Conservation (phyloP, 1,140 invertebrate species). For the Drosophila truncata region DNA sequence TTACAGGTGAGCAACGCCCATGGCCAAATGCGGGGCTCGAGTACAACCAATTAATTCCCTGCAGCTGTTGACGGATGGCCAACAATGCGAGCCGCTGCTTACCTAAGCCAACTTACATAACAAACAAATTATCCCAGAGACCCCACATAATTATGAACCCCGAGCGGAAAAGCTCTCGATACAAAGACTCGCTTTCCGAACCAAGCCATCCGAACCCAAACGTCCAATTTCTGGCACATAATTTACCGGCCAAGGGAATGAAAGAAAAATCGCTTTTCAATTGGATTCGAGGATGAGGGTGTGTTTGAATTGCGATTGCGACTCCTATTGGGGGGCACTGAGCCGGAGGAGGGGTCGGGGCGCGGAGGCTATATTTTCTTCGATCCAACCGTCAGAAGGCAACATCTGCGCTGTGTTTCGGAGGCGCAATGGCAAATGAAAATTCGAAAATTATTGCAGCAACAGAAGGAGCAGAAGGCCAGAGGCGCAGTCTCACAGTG, state of each 20-base stretch:
- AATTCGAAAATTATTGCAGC: slow-evolving; percentile 82
- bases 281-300: slow-evolving; percentile 30
- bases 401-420: slow-evolving; percentile 74
- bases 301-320: slow-evolving; percentile 59
- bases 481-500: slow-evolving; percentile 7
- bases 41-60: slow-evolving; percentile 52
- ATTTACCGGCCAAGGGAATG: slow-evolving; percentile 60
- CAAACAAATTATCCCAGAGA: slow-evolving; percentile 71
- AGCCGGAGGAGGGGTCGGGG: neutral
- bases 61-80: slow-evolving; percentile 55
- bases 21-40: slow-evolving; percentile 4
- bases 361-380: slow-evolving; percentile 32
- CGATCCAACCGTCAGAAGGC: slow-evolving; percentile 31
- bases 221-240: slow-evolving; percentile 76
- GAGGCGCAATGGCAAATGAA: slow-evolving; percentile 67
- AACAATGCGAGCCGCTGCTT: slow-evolving; percentile 30
- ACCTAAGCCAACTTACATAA: slow-evolving; percentile 66
- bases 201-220: slow-evolving; percentile 44
- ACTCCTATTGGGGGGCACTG: slow-evolving; percentile 15
- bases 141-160: slow-evolving; percentile 70
- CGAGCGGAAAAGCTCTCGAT: slow-evolving; percentile 41
- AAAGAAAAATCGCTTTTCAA: slow-evolving; percentile 77
- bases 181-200: slow-evolving; percentile 45
- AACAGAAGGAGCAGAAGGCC: slow-evolving; percentile 44
- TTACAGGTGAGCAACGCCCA: slow-evolving; percentile 19